A percentile compares a stretch with the other conserved stretches of the same genome.
Evolutionary conservation across 2,113 vertebrate genomes (phyloP).

Genomic region (Seriola rivoliana): DNA sequence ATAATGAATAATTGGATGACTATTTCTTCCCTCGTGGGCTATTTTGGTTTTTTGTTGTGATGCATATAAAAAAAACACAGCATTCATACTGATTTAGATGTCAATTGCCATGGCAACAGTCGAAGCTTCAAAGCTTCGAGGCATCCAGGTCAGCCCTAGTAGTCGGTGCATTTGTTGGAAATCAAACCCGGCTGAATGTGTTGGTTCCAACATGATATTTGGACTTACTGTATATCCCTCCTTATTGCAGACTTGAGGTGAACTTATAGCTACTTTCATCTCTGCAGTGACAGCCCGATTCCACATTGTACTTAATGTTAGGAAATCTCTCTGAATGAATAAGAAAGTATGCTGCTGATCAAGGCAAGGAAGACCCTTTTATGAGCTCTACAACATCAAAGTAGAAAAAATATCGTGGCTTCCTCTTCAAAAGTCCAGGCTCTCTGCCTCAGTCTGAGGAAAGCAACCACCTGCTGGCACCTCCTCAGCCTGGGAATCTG

Average conservation of each 20-base stretch:
- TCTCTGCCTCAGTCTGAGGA: constrained; percentile 49
- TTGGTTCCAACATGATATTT: constrained; percentile 3
- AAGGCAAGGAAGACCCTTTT: constrained; percentile 66
- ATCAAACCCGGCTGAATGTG: background rate
- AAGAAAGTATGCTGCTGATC: constrained; percentile 56
- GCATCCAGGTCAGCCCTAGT: too few species aligned
- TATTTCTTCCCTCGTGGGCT: too few species aligned
- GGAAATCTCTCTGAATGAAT: constrained; percentile 67
- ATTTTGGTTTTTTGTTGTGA: too few species aligned
- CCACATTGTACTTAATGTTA: constrained; percentile 50
- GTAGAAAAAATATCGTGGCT: constrained; percentile 43
- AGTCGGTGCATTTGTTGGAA: background rate
- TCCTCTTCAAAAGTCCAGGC: constrained; percentile 60
- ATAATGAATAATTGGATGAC: too few species aligned
- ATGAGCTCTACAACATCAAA: constrained; percentile 71
- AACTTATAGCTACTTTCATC: constrained; percentile 36
- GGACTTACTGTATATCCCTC: background rate
- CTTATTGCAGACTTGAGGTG: constrained; percentile 17
- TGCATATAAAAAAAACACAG: too few species aligned
- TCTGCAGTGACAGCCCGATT: constrained; percentile 38
- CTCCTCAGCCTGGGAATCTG: constrained; percentile 48
- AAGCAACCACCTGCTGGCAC: constrained; percentile 73
- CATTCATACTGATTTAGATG: too few species aligned
- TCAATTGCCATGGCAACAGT: too few species aligned
- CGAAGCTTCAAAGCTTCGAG: too few species aligned